Evolutionary conservation across 2,113 vertebrate genomes (phyloP).

Genomic region (Vulpes vulpes): DNA sequence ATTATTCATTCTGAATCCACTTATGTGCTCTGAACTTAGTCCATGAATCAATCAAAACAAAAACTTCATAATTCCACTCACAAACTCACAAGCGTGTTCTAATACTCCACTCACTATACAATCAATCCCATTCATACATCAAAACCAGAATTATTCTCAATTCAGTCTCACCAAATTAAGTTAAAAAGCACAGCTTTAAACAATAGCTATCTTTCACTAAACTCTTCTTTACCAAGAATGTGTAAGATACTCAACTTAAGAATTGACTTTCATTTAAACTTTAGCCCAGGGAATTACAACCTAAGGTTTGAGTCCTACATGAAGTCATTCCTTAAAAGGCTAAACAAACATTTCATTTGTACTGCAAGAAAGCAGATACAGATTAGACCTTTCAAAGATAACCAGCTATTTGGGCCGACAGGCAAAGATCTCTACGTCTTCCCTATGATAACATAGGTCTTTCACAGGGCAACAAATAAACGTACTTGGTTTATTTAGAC

Average conservation of each 20-base stretch:
- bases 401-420: neutral
- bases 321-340: slow-evolving; percentile 31
- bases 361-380: neutral
- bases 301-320: neutral
- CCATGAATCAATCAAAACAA: slow-evolving; percentile 13
- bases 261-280: slow-evolving; percentile 56
- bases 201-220: neutral
- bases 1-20: slow-evolving; percentile 15
- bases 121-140: neutral
- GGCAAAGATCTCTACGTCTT: slow-evolving; percentile 5
- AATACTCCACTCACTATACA: neutral
- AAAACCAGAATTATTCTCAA: neutral
- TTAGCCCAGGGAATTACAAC: neutral
- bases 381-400: neutral
- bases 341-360: slow-evolving; percentile 2
- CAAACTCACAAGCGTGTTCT: neutral
- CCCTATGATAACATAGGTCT: neutral
- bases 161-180: neutral
- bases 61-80: neutral
- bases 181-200: neutral
- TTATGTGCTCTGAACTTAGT: neutral
- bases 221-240: neutral
- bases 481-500: neutral
- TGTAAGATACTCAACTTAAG: neutral
- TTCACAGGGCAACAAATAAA: neutral